phyloP scores from a whole-genome alignment of 1,140 invertebrate genomes.

The Hermetia illucens region DNA sequence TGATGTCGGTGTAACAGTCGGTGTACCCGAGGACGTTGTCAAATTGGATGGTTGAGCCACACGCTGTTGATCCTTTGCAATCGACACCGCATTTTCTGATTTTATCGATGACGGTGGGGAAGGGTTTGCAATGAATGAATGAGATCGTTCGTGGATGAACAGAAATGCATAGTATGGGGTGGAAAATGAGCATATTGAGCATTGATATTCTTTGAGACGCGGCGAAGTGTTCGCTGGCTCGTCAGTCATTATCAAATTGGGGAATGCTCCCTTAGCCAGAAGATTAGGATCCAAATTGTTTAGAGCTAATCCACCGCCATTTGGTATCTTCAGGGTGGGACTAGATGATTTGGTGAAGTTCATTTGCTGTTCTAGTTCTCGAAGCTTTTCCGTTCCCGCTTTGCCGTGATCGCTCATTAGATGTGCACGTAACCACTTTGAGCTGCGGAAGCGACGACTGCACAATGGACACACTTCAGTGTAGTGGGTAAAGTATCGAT shows the following conservation, averaged over 20 bases:
- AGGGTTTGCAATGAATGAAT: constrained; percentile 34
- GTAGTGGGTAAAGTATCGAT: constrained; percentile 52
- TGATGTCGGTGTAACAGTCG: constrained; percentile 9
- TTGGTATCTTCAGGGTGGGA: constrained; percentile 45
- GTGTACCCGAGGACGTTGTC: constrained; percentile 4
- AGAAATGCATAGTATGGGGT: constrained; percentile 77
- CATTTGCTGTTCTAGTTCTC: constrained; percentile 40
- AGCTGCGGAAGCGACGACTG: constrained; percentile 71
- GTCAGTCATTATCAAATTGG: constrained; percentile 17
- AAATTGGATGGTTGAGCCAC: background rate
- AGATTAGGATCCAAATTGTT: constrained; percentile 9
- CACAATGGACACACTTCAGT: constrained; percentile 77
- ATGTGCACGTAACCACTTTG: constrained; percentile 82
- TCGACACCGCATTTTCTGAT: constrained; percentile 7
- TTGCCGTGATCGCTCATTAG: constrained; percentile 74
- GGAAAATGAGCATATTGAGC: constrained; percentile 78
- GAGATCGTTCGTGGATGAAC: constrained; percentile 79
- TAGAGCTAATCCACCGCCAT: constrained; percentile 26
- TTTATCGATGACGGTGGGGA: constrained; percentile 5
- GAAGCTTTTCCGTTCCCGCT: constrained; percentile 52
- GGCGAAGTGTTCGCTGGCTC: constrained; percentile 27
- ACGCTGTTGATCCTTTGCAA: constrained; percentile 4
- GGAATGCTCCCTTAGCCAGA: constrained; percentile 24
- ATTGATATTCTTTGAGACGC: constrained; percentile 61
- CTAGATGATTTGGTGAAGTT: constrained; percentile 28